phyloP scores from a whole-genome alignment of 2,797 vertebrate species.

The Decapterus maruadsi region DNA sequence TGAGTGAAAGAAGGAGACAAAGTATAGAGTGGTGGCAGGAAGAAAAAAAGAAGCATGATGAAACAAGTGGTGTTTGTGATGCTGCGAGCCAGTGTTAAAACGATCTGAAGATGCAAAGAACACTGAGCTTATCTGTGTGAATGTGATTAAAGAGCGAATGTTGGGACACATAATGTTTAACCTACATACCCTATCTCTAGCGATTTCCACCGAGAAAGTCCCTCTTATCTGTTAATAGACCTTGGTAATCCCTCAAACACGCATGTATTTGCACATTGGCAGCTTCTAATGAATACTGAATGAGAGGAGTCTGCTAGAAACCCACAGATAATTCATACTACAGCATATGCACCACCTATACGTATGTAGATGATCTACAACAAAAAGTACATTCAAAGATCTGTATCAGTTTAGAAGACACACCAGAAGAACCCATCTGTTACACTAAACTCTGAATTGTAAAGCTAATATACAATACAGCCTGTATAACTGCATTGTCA shows the following conservation, averaged over 20 bases:
- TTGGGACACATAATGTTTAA: constrained; percentile 63
- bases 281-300: constrained; percentile 65
- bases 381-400: neutral
- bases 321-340: constrained; percentile 10
- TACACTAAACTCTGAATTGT: neutral
- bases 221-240: constrained; percentile 80
- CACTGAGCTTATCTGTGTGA: constrained; percentile 57
- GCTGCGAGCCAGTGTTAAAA: constrained; percentile 33
- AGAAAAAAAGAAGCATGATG: constrained; percentile 21
- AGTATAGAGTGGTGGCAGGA: constrained; percentile 15
- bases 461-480: neutral
- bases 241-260: constrained; percentile 74
- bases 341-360: neutral
- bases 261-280: constrained; percentile 51
- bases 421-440: too few species aligned
- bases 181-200: constrained; percentile 67
- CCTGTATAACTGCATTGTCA: neutral
- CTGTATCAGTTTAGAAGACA: neutral
- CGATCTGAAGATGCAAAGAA: constrained; percentile 39
- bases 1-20: constrained; percentile 15
- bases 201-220: constrained; percentile 71
- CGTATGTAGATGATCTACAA: neutral
- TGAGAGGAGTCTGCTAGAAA: constrained; percentile 46
- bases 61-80: constrained; percentile 52
- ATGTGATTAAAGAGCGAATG: constrained; percentile 71